Conservation (phyloP, 2,888 invertebrate species). For the Stenoptilia bipunctidactyla region DNA sequence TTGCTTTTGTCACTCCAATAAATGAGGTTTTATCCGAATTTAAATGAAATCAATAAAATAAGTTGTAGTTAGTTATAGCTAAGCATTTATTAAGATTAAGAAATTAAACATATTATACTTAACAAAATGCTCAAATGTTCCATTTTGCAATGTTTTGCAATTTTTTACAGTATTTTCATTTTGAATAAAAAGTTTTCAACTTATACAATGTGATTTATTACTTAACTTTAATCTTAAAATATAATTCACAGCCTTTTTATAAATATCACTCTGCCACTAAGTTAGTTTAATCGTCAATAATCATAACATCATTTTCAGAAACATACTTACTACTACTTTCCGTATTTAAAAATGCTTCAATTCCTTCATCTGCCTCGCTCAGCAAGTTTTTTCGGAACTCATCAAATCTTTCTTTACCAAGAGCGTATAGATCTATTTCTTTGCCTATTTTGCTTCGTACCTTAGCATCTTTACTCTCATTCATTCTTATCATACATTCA, state of each 20-base stretch:
- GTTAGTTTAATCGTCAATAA: conserved; percentile 15
- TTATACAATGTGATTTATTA: too few species aligned
- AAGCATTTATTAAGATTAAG: not conserved
- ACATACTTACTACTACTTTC: not conserved
- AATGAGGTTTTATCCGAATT: too few species aligned
- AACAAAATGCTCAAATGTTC: not conserved
- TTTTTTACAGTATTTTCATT: not conserved
- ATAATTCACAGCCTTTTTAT: not conserved
- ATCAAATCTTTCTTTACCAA: conserved; percentile 24
- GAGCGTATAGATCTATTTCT: conserved; percentile 40
- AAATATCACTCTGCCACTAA: not conserved
- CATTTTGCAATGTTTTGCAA: not conserved
- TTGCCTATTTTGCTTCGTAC: conserved; percentile 30
- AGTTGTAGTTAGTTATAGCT: not conserved
- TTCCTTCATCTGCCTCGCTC: conserved; percentile 24
- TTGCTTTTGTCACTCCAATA: too few species aligned
- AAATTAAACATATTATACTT: not conserved
- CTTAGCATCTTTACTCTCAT: conserved; percentile 26
- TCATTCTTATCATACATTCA: conserved; percentile 39
- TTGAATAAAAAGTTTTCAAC: not conserved
- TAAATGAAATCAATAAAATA: not conserved
- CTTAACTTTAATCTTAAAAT: not conserved
- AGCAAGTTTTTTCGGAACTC: conserved; percentile 32
- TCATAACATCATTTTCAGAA: conserved; percentile 17
- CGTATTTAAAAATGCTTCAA: conserved; percentile 9